Percentiles rank a stretch among this genome's conserved stretches.
phyloP scores from a whole-genome alignment of 2,797 vertebrate species.

The Molossus molossus region DNA sequence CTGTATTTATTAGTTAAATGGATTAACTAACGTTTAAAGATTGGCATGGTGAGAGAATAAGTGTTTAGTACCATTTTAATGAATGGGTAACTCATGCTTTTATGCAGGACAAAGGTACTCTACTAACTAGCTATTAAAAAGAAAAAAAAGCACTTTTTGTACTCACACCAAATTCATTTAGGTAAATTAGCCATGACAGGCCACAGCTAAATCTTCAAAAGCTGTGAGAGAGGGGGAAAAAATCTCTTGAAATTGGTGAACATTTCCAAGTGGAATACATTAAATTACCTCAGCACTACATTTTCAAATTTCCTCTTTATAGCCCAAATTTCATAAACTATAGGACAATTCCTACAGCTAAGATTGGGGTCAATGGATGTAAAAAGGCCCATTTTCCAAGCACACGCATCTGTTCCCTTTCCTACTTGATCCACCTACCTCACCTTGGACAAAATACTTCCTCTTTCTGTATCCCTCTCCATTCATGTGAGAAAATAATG shows the following conservation, averaged over 20 bases:
- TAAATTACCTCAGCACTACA: not conserved
- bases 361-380: constrained; percentile 6
- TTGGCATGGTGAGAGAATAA: not conserved
- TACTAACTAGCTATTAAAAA: constrained; percentile 40
- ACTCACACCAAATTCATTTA: constrained; percentile 63
- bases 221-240: not conserved
- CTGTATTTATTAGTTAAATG: not conserved
- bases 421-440: not conserved
- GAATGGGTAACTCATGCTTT: not conserved
- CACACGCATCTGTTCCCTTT: not conserved
- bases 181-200: constrained; percentile 53
- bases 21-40: constrained; percentile 35
- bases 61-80: not conserved
- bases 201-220: constrained; percentile 72
- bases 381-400: constrained; percentile 68
- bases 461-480: not conserved
- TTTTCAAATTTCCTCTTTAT: constrained; percentile 71
- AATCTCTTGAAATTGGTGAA: constrained; percentile 34
- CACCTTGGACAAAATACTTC: constrained; percentile 26
- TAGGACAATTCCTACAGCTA: constrained; percentile 28
- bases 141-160: constrained; percentile 55
- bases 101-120: not conserved
- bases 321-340: constrained; percentile 74
- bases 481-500: constrained; percentile 1
- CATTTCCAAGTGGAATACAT: constrained; percentile 46